Evolutionary conservation across 2,888 invertebrate genomes (phyloP), one percentile per base, ranked within the genome.

Genomic region (Flexamia atlantica): DNA sequence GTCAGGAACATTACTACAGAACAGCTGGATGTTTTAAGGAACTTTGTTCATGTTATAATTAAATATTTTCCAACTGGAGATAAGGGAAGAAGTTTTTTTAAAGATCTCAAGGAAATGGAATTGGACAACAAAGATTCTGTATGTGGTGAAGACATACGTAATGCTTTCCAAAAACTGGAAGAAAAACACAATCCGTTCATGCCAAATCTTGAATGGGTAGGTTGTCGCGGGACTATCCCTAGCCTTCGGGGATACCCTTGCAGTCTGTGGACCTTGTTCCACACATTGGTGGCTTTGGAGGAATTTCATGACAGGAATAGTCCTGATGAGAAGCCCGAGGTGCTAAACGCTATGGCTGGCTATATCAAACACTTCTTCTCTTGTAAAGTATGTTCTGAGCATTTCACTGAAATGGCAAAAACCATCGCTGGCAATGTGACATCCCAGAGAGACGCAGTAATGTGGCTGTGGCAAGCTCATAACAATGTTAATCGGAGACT

Each of bases 391-490:
- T 99, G 99, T 89, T 93, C 96, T 0, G 90, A 94, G 88, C 98
- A 99, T 91, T 99, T 99, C 89, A 92, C 95, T 89, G 92, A 93
- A 85, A 98, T 98, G 97, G 95, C 98, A 42, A 90, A 91, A 0
- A 93, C 94, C 84, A 93, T 95, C 88, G 92, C 96, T 85, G 93
- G 93, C 88, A 93, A 94, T 87, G 95, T 97, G 0, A 91, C 91
- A 23, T 93, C 93, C 81, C 93, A 94, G 87, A 94, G 95, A 84
- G 95, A 97, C 85, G 94, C 95, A 23, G 93, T 98, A 0, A 90
- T 98, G 53, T 99, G 98, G 98, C 91, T 99, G 30, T 99, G 99
- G 99, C 92, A 93, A 88, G 96, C 97, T 0, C 99, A 99, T 89
- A 99, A 99, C 90, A 94, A 95, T 90, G 99, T 97, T 0, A 99